A percentile compares a stretch with the other conserved stretches of the same genome.
phyloP scores from a whole-genome alignment of 2,113 vertebrate genomes.

The Phyllostomus hastatus region DNA sequence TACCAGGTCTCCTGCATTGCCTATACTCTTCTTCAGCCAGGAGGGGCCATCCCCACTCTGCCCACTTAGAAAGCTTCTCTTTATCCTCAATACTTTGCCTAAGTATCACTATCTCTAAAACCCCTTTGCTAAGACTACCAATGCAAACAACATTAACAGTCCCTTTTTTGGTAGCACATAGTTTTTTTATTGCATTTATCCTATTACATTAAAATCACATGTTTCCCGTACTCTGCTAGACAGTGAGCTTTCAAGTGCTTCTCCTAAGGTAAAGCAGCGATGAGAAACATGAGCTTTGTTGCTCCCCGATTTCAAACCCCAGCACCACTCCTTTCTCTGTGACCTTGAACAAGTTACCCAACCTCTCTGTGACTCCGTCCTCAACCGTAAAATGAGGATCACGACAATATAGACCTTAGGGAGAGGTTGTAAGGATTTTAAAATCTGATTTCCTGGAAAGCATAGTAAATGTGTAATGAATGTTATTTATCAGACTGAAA shows the following conservation, averaged over 20 bases:
- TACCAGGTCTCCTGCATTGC: not conserved
- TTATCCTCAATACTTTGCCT: not conserved
- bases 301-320: not conserved
- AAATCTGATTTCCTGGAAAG: not conserved
- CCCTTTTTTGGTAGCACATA: not conserved
- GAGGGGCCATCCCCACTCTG: not conserved
- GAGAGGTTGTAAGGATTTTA: not conserved
- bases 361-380: not conserved
- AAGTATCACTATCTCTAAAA: not conserved
- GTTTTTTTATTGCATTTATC: not conserved
- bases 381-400: slow-evolving; percentile 13
- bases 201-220: not conserved
- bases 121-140: not conserved
- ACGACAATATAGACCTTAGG: not conserved
- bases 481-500: not conserved
- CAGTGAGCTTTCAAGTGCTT: not conserved
- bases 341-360: not conserved
- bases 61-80: not conserved
- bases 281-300: not conserved
- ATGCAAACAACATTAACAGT: not conserved
- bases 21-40: not conserved
- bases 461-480: not conserved
- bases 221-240: not conserved
- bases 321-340: not conserved
- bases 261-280: not conserved